Percentiles rank a stretch among this genome's conserved stretches.
Evolutionary conservation across 2,113 vertebrate species (phyloP).

Genomic region (Plecturocebus donacophilus): DNA sequence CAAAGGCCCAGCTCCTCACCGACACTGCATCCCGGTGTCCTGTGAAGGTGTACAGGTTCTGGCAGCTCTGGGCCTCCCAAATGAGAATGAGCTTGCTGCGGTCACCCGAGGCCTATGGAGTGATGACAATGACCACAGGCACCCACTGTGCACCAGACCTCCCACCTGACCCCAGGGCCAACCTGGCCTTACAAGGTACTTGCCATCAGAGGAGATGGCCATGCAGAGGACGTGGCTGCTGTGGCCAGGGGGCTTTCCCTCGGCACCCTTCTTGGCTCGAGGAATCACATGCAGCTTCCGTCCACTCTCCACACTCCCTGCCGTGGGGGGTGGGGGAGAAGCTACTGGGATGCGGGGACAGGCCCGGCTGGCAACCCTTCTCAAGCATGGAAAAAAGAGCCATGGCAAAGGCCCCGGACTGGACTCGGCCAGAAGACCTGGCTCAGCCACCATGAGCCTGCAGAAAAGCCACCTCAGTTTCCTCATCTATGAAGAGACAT

Average conservation of each 20-base stretch:
- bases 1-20: constrained; percentile 78
- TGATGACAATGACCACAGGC: background rate
- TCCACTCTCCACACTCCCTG: constrained; percentile 94
- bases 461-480: background rate
- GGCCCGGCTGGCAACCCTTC: background rate
- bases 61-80: constrained; percentile 93
- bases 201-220: constrained; percentile 95
- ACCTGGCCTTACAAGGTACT: constrained; percentile 91
- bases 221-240: constrained; percentile 92
- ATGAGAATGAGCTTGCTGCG: constrained; percentile 95
- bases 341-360: accelerated
- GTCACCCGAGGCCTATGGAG: constrained; percentile 93
- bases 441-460: background rate
- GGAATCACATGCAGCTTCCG: constrained; percentile 91
- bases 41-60: constrained; percentile 92
- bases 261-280: constrained; percentile 89
- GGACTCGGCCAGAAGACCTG: background rate
- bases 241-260: constrained; percentile 89
- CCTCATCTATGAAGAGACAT: background rate
- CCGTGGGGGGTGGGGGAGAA: background rate
- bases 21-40: constrained; percentile 94
- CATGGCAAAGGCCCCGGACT: background rate
- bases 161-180: accelerated
- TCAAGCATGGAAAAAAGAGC: background rate
- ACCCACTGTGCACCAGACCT: background rate